phyloP scores from a whole-genome alignment of 2,888 invertebrate species.

The Ormia ochracea region DNA sequence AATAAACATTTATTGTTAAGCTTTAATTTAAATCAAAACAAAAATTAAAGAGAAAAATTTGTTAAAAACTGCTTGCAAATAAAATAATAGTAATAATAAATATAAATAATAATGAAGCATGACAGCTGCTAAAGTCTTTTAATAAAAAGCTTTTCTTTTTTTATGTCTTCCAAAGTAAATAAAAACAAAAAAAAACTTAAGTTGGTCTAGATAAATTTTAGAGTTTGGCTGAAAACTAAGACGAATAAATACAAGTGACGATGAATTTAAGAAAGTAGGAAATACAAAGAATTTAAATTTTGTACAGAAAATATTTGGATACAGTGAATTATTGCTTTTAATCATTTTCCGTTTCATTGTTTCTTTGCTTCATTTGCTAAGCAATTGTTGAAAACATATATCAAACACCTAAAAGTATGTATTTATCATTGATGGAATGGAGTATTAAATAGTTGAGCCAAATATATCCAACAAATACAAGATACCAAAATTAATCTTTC shows the following conservation, averaged over 20 bases:
- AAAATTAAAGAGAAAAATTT: background rate
- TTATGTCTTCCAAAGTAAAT: background rate
- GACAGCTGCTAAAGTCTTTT: slow-evolving; percentile 44
- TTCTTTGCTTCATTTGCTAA: too few relatives aligned
- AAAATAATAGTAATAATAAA: background rate
- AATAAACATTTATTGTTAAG: slow-evolving; percentile 16
- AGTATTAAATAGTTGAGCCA: background rate
- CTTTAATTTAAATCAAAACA: slow-evolving; percentile 18
- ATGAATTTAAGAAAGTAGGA: background rate
- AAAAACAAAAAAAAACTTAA: background rate
- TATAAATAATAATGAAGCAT: slow-evolving; percentile 36
- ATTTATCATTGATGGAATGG: slow-evolving; percentile 29
- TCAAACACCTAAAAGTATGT: slow-evolving; percentile 18
- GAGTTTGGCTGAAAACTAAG: slow-evolving; percentile 7
- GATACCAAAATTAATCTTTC: slow-evolving; percentile 15
- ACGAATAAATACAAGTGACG: background rate
- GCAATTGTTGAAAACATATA: background rate
- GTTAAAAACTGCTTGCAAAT: background rate
- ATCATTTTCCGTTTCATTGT: background rate
- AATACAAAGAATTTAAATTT: background rate
- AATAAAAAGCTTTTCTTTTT: background rate
- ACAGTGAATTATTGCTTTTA: background rate
- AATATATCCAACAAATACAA: background rate
- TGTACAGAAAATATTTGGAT: background rate
- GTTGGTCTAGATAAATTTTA: background rate